These are phyloP conservation scores for Balanococcus diminutus DNA, from an alignment of 2,888 invertebrate genomes.

Conservation along the genomic window DNA sequence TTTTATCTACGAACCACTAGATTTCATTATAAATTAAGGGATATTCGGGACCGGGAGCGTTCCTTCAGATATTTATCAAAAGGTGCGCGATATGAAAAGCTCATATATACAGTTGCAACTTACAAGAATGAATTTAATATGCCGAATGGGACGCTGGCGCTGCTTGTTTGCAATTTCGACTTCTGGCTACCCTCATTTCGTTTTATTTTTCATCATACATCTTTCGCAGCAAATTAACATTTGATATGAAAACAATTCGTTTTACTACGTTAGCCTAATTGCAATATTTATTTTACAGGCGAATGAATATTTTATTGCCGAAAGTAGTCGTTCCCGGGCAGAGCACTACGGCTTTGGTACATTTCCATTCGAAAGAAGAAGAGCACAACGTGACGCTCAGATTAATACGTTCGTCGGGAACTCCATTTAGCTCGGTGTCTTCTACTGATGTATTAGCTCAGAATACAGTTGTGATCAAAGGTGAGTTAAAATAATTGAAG, in stretches of 20 bases:
- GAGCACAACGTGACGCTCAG: conserved; percentile 44
- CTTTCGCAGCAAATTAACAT: background rate
- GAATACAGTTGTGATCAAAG: conserved; percentile 48
- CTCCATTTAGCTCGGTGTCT: background rate
- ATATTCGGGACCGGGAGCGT: background rate
- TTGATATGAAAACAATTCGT: background rate
- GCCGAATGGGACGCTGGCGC: background rate
- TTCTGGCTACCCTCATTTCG: background rate
- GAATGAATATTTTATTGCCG: conserved; percentile 71
- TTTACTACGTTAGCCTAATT: background rate
- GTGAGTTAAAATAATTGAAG: background rate
- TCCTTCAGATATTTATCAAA: conserved; percentile 35
- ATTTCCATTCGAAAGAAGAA: conserved; percentile 37
- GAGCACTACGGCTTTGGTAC: conserved; percentile 69
- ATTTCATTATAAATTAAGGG: conserved; percentile 35
- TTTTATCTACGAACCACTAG: conserved; percentile 20
- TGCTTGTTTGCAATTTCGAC: background rate
- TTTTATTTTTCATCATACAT: background rate
- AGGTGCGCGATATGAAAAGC: background rate
- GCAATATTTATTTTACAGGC: conserved; percentile 63
- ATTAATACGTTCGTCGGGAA: background rate
- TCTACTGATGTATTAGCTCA: conserved; percentile 47
- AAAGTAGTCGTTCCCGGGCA: conserved; percentile 72
- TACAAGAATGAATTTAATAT: background rate
- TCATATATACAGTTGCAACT: background rate